Evolutionary conservation across 2,797 vertebrate species (phyloP).

Genomic region (Sebastes glaucus): DNA sequence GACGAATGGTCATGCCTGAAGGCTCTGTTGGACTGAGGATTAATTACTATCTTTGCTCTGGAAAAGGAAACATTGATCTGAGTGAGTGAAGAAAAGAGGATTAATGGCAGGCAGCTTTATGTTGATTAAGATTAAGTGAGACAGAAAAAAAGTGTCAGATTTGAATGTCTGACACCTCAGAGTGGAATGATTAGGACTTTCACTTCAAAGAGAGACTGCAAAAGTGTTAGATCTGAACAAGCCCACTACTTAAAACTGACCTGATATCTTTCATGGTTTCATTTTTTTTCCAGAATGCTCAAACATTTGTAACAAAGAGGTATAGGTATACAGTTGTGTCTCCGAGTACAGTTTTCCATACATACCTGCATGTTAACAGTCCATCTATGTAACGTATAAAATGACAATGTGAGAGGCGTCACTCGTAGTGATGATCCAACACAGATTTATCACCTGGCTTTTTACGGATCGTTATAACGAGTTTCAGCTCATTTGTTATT

Average conservation of each 20-base stretch:
- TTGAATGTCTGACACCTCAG: conserved; percentile 39
- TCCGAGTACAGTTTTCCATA: neutral
- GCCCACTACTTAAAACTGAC: neutral
- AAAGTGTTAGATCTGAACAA: neutral
- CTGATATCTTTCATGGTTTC: neutral
- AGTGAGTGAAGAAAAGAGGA: conserved; percentile 73
- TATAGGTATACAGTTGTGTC: neutral
- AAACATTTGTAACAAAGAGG: neutral
- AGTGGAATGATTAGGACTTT: conserved; percentile 39
- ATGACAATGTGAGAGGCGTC: neutral
- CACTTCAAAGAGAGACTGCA: conserved; percentile 8
- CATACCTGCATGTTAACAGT: neutral
- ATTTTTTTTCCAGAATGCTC: neutral
- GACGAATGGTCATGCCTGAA: conserved; percentile 72
- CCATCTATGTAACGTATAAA: neutral
- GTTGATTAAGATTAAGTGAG: conserved; percentile 75
- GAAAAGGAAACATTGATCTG: conserved; percentile 83
- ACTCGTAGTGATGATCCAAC: neutral
- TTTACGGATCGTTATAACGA: neutral
- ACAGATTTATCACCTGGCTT: neutral
- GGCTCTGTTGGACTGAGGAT: conserved; percentile 73
- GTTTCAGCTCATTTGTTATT: neutral
- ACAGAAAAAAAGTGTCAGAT: conserved; percentile 34
- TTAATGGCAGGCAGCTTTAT: conserved; percentile 76
- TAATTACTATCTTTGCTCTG: conserved; percentile 78